A percentile compares a stretch with the other conserved stretches of the same genome.
phyloP scores from a whole-genome alignment of 2,888 invertebrate genomes.

The Pammene fasciana region DNA sequence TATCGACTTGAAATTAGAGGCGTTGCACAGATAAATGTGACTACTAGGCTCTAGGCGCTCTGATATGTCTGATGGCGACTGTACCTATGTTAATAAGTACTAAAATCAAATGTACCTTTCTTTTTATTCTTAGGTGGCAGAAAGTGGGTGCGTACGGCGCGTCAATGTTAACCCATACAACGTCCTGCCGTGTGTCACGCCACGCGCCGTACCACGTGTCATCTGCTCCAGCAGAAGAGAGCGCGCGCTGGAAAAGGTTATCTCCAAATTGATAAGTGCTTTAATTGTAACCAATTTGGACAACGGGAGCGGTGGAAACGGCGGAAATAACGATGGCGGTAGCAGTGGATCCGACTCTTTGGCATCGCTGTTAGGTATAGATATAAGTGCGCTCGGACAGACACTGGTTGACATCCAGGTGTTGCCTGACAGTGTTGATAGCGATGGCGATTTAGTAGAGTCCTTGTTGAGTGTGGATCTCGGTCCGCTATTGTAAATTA shows the following conservation, averaged over 20 bases:
- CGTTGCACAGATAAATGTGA: too few species aligned
- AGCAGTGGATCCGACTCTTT: not conserved
- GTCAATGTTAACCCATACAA: not conserved
- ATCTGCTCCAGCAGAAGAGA: slow-evolving; percentile 42
- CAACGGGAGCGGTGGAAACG: not conserved
- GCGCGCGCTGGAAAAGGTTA: slow-evolving; percentile 60
- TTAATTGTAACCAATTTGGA: slow-evolving; percentile 62
- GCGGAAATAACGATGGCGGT: not conserved
- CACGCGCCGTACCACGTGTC: slow-evolving; percentile 45
- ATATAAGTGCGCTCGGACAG: not conserved
- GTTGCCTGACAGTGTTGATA: not conserved
- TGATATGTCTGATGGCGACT: too few species aligned
- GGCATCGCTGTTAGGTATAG: not conserved
- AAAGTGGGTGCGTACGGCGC: slow-evolving; percentile 51
- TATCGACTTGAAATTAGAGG: too few species aligned
- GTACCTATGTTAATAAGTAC: too few species aligned
- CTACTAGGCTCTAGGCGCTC: too few species aligned
- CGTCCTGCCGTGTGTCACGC: slow-evolving; percentile 23
- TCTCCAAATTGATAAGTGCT: slow-evolving; percentile 68
- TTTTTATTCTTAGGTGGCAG: slow-evolving; percentile 50
- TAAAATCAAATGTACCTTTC: not conserved
- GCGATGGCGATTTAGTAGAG: not conserved
- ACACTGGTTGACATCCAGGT: not conserved
- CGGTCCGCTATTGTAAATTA: too few species aligned
- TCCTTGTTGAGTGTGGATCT: too few species aligned